Base-by-base conservation (phyloP, 2,888 invertebrate genomes). In the Hartigia nigra region DNA sequence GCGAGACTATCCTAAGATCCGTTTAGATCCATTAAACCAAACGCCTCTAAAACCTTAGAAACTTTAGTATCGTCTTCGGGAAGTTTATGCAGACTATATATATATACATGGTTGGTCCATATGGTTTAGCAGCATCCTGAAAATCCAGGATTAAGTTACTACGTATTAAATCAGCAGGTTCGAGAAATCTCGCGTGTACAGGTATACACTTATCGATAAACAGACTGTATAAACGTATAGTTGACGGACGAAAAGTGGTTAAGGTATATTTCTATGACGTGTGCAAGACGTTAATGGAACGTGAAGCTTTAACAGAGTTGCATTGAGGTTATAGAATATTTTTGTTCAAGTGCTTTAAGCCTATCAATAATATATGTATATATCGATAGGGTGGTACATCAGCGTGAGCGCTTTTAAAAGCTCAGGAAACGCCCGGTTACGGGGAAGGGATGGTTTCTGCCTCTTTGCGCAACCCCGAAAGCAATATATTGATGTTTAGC, bases 401-500 rank as follows among this genome's bases (percentile, higher is more conserved):
- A 23, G 55, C 9, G 55, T 14, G 55, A 81, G 83, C 81, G 87
- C 88, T 90, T 90, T 87, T 85, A 88, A 89, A 89, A 90, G 90
- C 88, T 88, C 82, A 85, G 85, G 84, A 87, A 88, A 86, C 81
- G 55, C 69, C 69, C 12, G 78, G 55, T 55, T 55, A 55, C 55
- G 55, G 55, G 55, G 23, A 55, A 55, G 55, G 55, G 55, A 23
- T 55, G 55, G 55, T 72, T 34, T 72, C 72, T 31, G 72, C 31
- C 87, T 87, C 88, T 88, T 87, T 87, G 87, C 86, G 85, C 85
- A 83, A 86, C 85, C 84, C 86, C 85, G 86, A 89, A 89, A 89
- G 91, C 91, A 91, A 91, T 91, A 90, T 91, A 91, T 91, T 89
- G 91, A 91, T 91, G 91, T 91, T 91, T 91, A 91, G 91, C 91